phyloP scores from a whole-genome alignment of 2,797 vertebrate species.

The Sciaenops ocellatus region DNA sequence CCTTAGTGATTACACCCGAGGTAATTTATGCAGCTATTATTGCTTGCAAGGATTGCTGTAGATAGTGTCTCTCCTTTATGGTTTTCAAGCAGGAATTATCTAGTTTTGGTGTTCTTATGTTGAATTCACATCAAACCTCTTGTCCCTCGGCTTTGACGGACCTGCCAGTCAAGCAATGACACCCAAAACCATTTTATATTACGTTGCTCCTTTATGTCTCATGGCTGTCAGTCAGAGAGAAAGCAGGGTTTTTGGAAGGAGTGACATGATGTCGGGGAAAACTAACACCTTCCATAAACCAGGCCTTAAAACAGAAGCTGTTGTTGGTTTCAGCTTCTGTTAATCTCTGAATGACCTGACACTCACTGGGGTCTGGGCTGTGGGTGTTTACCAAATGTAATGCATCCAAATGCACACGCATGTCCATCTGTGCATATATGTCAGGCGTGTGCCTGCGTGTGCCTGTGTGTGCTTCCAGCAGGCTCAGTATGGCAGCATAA shows the following conservation, averaged over 20 bases:
- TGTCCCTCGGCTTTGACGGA: background rate
- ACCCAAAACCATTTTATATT: slow-evolving; percentile 45
- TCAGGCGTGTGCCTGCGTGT: background rate
- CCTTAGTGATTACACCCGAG: slow-evolving; percentile 32
- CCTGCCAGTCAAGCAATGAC: slow-evolving; percentile 20
- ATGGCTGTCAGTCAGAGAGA: slow-evolving; percentile 33
- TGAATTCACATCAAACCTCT: slow-evolving; percentile 23
- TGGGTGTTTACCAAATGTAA: background rate
- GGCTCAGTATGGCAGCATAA: slow-evolving; percentile 50
- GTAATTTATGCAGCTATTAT: slow-evolving; percentile 29
- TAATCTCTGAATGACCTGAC: slow-evolving; percentile 37
- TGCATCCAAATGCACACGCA: background rate
- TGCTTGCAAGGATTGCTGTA: slow-evolving; percentile 45
- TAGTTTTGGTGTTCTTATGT: slow-evolving; percentile 21
- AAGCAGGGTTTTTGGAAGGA: slow-evolving; percentile 34
- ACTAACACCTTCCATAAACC: slow-evolving; percentile 34
- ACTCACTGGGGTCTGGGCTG: background rate
- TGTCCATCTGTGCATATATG: slow-evolving; percentile 11
- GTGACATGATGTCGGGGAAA: slow-evolving; percentile 31
- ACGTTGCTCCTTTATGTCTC: slow-evolving; percentile 28
- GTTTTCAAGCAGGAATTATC: slow-evolving; percentile 16
- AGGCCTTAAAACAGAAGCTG: slow-evolving; percentile 18
- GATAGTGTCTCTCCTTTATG: slow-evolving; percentile 11
- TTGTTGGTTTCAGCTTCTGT: slow-evolving; percentile 24
- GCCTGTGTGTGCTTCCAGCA: slow-evolving; percentile 8